Base-by-base conservation (phyloP, 2,113 vertebrate species). In the Salvelinus namaycush region DNA sequence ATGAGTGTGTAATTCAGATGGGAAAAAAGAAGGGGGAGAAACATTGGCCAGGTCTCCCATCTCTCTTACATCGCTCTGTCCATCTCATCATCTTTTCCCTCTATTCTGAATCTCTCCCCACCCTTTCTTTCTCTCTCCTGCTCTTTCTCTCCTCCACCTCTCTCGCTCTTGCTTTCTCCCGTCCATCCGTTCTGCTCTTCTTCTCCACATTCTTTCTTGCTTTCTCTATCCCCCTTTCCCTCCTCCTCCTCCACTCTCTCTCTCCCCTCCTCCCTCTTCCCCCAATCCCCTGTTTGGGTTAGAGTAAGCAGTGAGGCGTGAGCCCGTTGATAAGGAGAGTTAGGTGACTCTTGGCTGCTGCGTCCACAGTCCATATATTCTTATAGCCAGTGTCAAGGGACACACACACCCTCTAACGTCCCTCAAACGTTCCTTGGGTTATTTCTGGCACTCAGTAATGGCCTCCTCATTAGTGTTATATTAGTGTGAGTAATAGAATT, bases 1-100 rank as follows among this genome's bases (percentile, higher is more conserved):
- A 89, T 86, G 86, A 87, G 84, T 85, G 9, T 87, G 89, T 86
- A 87, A 90, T 82, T 90, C 84, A 79, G 85, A 92, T 49, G 86
- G 90, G 88, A 90, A 92, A 87, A 86, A 31, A 80, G 81, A 68
- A 86, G 88, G 79, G 83, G 79, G 71, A 79, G 74, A 88, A 88
- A 90, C 83, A 88, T 75, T 77, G 78, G 70, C 64, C 78, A 65
- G 66, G 5, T 76, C 57, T 1, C 83, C 68, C 75, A 73, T 69
- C 18, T 69, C 13, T 69, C 29, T 44, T 0, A 20, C 6, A 8
- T 5, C 67, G 31, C 67, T 39, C 31, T 39, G 5, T 31, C 66
- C 31, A 9, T 34, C 66, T 31, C 29, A 18, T 9, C 26, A 13
- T 4, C 65, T 5, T 68, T 27, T 68, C 13, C 3, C 27, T 68